These are phyloP conservation scores for Amphilophus citrinellus DNA, from an alignment of 2,113 vertebrate genomes.

Conservation along the genomic window DNA sequence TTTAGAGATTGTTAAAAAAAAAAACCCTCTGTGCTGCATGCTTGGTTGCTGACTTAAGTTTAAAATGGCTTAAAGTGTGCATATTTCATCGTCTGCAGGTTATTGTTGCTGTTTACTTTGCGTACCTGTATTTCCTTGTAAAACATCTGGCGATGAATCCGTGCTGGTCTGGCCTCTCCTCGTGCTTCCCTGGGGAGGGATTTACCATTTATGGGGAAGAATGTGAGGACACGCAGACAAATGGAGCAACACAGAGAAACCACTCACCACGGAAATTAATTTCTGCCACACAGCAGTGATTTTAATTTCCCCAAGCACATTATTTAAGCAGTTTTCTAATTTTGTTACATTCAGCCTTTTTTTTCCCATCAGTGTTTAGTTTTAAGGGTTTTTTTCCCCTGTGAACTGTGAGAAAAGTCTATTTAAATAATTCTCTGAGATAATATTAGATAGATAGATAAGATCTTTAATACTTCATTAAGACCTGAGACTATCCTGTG, in stretches of 20 bases:
- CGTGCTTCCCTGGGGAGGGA: slow-evolving; percentile 77
- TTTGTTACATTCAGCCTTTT: slow-evolving; percentile 27
- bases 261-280: slow-evolving; percentile 59
- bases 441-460: slow-evolving; percentile 34
- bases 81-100: background rate
- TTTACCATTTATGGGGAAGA: slow-evolving; percentile 45
- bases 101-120: slow-evolving; percentile 17
- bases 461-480: slow-evolving; percentile 25
- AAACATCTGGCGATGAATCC: slow-evolving; percentile 82
- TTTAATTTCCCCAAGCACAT: slow-evolving; percentile 57
- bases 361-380: slow-evolving; percentile 12
- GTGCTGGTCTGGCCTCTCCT: slow-evolving; percentile 80
- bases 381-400: background rate
- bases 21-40: background rate
- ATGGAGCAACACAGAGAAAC: slow-evolving; percentile 48
- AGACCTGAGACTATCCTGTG: background rate
- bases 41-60: background rate
- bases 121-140: slow-evolving; percentile 83
- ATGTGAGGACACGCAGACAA: slow-evolving; percentile 48
- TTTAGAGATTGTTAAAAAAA: background rate
- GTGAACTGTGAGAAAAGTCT: slow-evolving; percentile 38
- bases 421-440: slow-evolving; percentile 50
- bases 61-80: background rate
- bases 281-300: slow-evolving; percentile 60
- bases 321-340: slow-evolving; percentile 49